These are phyloP conservation scores for Arnoldichthys spilopterus DNA, from an alignment of 2,797 vertebrate genomes.

Conservation along the genomic window DNA sequence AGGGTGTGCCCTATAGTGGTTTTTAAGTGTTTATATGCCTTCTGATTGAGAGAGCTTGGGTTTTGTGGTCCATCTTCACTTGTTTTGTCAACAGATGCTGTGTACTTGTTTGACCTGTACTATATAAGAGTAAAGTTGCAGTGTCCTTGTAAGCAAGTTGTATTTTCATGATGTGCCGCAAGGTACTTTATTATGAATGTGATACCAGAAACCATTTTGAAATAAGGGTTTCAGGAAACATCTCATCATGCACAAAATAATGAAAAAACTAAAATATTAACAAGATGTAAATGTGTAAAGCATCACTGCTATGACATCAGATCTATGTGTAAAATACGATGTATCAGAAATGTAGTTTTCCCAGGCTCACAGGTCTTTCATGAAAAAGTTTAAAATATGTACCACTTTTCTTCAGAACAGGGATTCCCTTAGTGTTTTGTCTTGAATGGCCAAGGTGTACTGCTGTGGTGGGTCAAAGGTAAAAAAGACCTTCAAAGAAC, in stretches of 20 bases:
- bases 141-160: neutral
- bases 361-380: neutral
- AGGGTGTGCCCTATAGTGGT: constrained; percentile 51
- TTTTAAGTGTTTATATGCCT: constrained; percentile 59
- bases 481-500: too few relatives aligned
- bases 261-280: neutral
- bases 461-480: too few relatives aligned
- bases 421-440: too few relatives aligned
- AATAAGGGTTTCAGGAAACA: too few relatives aligned
- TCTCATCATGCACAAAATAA: neutral
- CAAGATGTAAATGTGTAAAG: neutral
- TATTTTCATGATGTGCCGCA: neutral
- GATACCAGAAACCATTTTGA: too few relatives aligned
- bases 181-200: neutral
- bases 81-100: constrained; percentile 47
- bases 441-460: too few relatives aligned
- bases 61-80: constrained; percentile 49
- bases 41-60: constrained; percentile 47
- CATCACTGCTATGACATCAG: neutral
- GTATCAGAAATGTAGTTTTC: neutral
- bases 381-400: too few relatives aligned
- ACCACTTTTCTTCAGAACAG: too few relatives aligned
- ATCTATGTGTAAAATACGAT: neutral
- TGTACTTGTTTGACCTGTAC: constrained; percentile 66
- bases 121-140: constrained; percentile 15